These are phyloP conservation scores for Morone saxatilis DNA, from an alignment of 2,113 vertebrate genomes.

Conservation along the genomic window DNA sequence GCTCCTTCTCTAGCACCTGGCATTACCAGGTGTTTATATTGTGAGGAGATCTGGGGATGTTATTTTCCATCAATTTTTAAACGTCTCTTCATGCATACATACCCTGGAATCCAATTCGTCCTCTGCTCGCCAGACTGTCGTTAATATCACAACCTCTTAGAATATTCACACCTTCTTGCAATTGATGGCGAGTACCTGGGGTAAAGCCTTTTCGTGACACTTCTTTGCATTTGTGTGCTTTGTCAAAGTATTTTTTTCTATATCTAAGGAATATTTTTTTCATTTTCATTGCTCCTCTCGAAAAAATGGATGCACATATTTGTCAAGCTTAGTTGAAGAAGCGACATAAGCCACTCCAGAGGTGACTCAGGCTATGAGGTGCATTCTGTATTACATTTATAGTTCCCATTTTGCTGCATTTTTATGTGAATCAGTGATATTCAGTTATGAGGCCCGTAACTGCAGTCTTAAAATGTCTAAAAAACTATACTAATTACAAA, in stretches of 20 bases:
- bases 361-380: background rate
- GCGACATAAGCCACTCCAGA: background rate
- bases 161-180: constrained; percentile 14
- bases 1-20: constrained; percentile 31
- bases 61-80: constrained; percentile 34
- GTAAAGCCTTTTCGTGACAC: constrained; percentile 7
- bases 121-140: background rate
- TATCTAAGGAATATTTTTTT: background rate
- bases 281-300: background rate
- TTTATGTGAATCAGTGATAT: background rate
- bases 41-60: constrained; percentile 3
- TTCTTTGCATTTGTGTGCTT: background rate
- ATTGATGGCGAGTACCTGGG: background rate
- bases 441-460: background rate
- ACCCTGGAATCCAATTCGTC: constrained; percentile 37
- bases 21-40: constrained; percentile 46
- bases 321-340: background rate
- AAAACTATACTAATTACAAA: background rate
- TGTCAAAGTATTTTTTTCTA: background rate
- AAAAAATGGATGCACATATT: background rate
- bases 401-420: background rate
- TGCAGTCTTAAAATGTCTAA: background rate
- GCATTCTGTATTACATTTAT: background rate
- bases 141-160: constrained; percentile 1
- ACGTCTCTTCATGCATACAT: background rate